Base-by-base conservation (phyloP, 2,888 invertebrate genomes). In the Epistrophella euchroma region DNA sequence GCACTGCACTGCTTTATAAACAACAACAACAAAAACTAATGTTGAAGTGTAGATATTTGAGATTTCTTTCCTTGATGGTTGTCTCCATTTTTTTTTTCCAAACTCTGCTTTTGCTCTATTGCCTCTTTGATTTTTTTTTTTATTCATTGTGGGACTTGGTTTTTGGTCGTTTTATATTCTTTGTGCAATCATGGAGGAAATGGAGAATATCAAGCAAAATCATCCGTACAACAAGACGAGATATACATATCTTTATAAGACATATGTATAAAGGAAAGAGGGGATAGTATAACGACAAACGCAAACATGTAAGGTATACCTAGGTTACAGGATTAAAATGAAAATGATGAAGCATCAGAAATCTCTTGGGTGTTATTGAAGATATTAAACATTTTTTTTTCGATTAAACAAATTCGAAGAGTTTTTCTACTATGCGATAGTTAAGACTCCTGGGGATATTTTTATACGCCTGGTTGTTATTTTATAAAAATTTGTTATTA, bases 201-300 rank as follows among this genome's bases (percentile, higher is more conserved):
- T 85, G 85, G 85, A 85, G 85, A 85, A 85, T 85, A 85, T 85
- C 85, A 85, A 80, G 62, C 60, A 73, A 68, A 81, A 64, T 84
- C 79, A 74, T 70, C 81, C 50, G 71, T 80, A 58, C 79, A 55
- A 22, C 40, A 52, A 47, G 66, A 68, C 50, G 64, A 79, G 40
- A 43, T 70, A 52, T 52, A 80, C 60, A 73, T 4, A n/a, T 25
- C 2, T 25, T 3, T 25, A 25, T 25, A 47, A 79, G 5, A 10
- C 19, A 19, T 3, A 47, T 15, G 25, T 15, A 22, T 15, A 72
- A n/a, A 22, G 22, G 17, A 25, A n/a, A 45, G 28, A 37, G 4
- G 32, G 32, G 32, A 32, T 6, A 19, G 52, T 15, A 52, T 68
- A 68, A 73, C 70, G 70, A 72, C 74, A 83, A 83, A 52, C 19